These are phyloP conservation scores for Lepidonotus clava DNA, from an alignment of 2,888 invertebrate genomes.

Conservation along the genomic window DNA sequence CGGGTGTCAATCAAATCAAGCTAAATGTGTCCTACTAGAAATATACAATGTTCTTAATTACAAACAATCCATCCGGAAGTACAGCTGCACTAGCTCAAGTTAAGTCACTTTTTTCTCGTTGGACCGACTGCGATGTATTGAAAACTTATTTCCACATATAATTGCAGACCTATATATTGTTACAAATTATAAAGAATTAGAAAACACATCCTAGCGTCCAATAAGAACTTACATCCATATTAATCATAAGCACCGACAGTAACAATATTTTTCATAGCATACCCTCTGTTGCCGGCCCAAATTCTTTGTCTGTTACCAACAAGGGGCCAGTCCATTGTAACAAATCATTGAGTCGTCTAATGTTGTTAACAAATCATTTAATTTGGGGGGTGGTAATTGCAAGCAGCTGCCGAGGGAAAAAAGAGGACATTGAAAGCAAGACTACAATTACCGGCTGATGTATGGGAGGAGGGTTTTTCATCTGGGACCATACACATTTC, in stretches of 20 bases:
- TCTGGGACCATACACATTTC: not conserved
- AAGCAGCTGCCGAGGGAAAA: not conserved
- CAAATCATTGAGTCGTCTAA: not conserved
- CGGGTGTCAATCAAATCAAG: too few relatives aligned
- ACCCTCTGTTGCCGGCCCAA: not conserved
- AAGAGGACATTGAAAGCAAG: not conserved
- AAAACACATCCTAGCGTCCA: too few relatives aligned
- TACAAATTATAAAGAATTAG: too few relatives aligned
- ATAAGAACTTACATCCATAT: too few relatives aligned
- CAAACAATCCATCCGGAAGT: too few relatives aligned
- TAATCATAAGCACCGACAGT: not conserved
- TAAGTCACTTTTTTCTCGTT: too few relatives aligned
- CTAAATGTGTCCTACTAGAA: too few relatives aligned
- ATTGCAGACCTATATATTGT: too few relatives aligned
- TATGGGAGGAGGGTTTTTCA: not conserved
- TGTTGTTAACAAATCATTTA: constrained; percentile 17
- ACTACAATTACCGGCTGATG: not conserved
- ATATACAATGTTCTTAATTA: too few relatives aligned
- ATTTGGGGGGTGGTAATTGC: not conserved
- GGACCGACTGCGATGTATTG: too few relatives aligned
- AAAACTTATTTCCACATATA: too few relatives aligned
- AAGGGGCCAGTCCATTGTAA: constrained; percentile 12
- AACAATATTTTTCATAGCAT: not conserved
- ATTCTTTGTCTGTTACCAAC: constrained; percentile 17
- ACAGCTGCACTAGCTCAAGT: too few relatives aligned